A percentile compares a stretch with the other conserved stretches of the same genome.
Evolutionary conservation across 2,888 invertebrate species (phyloP).

Genomic region (Leptinotarsa haldemani): DNA sequence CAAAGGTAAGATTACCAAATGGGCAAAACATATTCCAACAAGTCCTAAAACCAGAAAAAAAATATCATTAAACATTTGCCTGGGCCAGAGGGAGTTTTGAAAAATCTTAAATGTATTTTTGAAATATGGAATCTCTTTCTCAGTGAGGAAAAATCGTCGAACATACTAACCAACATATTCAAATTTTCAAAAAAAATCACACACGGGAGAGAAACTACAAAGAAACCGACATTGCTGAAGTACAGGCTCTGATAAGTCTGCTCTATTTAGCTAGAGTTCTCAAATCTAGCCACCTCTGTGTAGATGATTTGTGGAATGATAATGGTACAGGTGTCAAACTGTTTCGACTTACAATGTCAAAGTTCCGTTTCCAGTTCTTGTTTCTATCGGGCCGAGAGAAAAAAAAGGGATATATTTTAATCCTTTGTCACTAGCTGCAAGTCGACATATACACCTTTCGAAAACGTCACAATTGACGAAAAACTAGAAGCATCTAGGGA

Average conservation of each 20-base stretch:
- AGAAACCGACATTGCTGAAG: neutral
- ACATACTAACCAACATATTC: too few relatives aligned
- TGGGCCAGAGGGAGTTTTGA: neutral
- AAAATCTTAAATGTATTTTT: neutral
- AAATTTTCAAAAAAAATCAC: too few relatives aligned
- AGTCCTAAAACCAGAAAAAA: too few relatives aligned
- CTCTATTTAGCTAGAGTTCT: neutral
- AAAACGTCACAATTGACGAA: conserved; percentile 2
- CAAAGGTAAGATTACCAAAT: neutral
- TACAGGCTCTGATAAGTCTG: neutral
- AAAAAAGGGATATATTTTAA: neutral
- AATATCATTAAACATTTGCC: too few relatives aligned
- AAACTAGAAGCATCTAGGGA: neutral
- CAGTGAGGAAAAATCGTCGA: too few relatives aligned
- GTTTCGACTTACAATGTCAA: too few relatives aligned
- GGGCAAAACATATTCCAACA: neutral
- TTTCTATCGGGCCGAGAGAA: neutral
- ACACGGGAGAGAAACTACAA: too few relatives aligned
- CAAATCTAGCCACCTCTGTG: neutral
- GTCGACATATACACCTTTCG: neutral
- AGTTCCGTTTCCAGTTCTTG: too few relatives aligned
- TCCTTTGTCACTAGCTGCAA: neutral
- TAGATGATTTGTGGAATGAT: neutral
- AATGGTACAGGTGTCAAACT: neutral
- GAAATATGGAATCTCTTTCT: neutral